A percentile compares a stretch with the other conserved stretches of the same genome.
Conservation (phyloP, 2,113 vertebrate genomes). For the Scortum barcoo region DNA sequence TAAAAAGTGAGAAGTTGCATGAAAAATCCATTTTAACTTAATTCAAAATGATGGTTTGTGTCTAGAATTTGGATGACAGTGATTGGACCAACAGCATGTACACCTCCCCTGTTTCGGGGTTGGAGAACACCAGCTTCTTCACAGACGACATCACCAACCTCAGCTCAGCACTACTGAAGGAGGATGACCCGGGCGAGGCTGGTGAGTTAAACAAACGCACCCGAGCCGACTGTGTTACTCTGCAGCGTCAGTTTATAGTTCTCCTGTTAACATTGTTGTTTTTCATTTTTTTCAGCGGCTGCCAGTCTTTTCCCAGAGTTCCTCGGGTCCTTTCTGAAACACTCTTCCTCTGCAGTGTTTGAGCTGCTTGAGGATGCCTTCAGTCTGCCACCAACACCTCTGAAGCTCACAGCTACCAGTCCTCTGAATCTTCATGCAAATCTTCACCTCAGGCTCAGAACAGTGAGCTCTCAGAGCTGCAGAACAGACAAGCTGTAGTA, state of each 20-base stretch:
- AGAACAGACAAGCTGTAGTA: too few relatives aligned
- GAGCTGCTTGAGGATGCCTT: constrained; percentile 89
- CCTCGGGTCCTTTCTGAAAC: constrained; percentile 89
- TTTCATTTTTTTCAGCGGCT: constrained; percentile 86
- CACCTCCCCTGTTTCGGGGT: constrained; percentile 81
- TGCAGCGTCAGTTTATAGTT: background rate
- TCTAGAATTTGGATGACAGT: constrained; percentile 90
- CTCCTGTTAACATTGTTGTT: background rate
- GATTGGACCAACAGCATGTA: constrained; percentile 88
- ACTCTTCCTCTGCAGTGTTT: constrained; percentile 93
- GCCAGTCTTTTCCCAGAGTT: constrained; percentile 95
- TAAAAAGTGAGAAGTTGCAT: background rate
- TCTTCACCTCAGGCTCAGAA: too few relatives aligned
- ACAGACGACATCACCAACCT: constrained; percentile 89
- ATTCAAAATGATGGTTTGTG: background rate
- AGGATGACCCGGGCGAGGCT: constrained; percentile 96
- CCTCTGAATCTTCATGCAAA: too few relatives aligned
- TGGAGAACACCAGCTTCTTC: constrained; percentile 84
- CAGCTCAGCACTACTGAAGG: constrained; percentile 90
- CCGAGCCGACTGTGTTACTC: background rate
- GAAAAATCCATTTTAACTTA: background rate
- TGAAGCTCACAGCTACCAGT: too few relatives aligned
- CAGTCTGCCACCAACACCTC: too few relatives aligned
- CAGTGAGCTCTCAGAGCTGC: too few relatives aligned
- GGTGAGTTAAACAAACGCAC: constrained; percentile 80